Evolutionary conservation across 2,113 vertebrate genomes (phyloP), one percentile per base, ranked within the genome.

Genomic region (Xenopus laevis): DNA sequence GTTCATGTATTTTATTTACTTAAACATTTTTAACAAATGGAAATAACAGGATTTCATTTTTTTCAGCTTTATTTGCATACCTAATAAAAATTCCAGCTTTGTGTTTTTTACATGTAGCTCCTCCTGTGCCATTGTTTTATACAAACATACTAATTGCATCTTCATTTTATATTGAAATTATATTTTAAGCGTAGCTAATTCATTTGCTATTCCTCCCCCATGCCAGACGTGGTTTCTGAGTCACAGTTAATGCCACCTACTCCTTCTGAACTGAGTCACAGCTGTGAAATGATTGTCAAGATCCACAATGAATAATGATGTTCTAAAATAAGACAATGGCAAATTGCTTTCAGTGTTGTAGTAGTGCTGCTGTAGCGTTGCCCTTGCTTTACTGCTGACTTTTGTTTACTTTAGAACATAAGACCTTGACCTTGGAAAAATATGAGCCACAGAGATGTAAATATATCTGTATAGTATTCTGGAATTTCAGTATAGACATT

Each of bases 201-300:
- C 74, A 77, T 77, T 77, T 77, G 66, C 23, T 64, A 70, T 77
- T 57, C 74, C 74, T 77, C 74, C 74, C 68, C 74, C 74, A 77
- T 27, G 67, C 67, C 67, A 77, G 74, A 77, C 74, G 62, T 77
- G 68, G 61, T 76, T 67, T 64, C 74, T 77, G 66, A 77, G 58
- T 77, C 66, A 77, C 47, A 53, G 30, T 57, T 67, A 53, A 60
- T 53, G 10, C 74, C 55, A 70, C 74, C 74, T 77, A 77, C 74
- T 70, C 44, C 7, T 15, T 59, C 46, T 63, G 53, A 57, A 68
- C 74, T 77, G 74, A 77, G 47, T 77, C 74, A 77, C 59, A 70
- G 74, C 18, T 27, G 13, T 64, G 59, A 57, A 57, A 64, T 67
- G 15, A 63, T 64, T 70, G 74, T 77, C 60, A 57, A 53, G 50